A percentile compares a stretch with the other conserved stretches of the same genome.
Evolutionary conservation across 2,113 vertebrate species (phyloP).

Genomic region (Camelus bactrianus): DNA sequence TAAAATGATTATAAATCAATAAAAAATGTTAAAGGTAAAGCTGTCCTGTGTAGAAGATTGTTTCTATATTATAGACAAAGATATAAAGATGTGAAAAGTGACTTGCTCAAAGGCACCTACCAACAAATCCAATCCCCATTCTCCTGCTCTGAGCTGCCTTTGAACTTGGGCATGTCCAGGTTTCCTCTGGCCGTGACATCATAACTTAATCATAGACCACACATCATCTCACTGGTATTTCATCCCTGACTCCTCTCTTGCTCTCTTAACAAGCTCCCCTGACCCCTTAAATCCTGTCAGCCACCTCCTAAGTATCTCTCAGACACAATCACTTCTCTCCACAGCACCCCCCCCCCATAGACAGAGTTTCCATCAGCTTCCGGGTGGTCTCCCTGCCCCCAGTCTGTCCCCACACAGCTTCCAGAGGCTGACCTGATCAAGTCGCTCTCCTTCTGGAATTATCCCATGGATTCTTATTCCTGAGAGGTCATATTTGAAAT

Average conservation of each 20-base stretch:
- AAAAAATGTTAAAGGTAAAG: not conserved
- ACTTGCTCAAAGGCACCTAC: not conserved
- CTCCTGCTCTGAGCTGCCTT: not conserved
- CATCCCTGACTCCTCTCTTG: not conserved
- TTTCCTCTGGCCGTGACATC: not conserved
- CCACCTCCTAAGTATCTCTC: not conserved
- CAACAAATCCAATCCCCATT: not conserved
- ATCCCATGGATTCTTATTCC: not conserved
- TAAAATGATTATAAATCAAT: too few species aligned
- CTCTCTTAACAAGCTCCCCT: not conserved
- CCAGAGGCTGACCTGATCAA: not conserved
- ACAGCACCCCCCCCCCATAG: not conserved
- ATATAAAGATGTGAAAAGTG: not conserved
- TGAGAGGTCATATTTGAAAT: not conserved
- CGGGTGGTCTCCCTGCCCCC: not conserved
- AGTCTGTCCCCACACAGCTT: not conserved
- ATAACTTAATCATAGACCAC: not conserved
- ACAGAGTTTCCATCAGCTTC: not conserved
- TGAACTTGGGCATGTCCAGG: not conserved
- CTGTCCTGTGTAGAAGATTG: not conserved
- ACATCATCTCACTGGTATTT: not conserved
- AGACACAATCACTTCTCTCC: not conserved
- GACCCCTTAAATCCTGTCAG: not conserved
- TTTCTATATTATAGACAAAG: not conserved
- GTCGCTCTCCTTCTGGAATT: not conserved